phyloP scores from a whole-genome alignment of 2,113 vertebrate genomes.

The Turnix velox region DNA sequence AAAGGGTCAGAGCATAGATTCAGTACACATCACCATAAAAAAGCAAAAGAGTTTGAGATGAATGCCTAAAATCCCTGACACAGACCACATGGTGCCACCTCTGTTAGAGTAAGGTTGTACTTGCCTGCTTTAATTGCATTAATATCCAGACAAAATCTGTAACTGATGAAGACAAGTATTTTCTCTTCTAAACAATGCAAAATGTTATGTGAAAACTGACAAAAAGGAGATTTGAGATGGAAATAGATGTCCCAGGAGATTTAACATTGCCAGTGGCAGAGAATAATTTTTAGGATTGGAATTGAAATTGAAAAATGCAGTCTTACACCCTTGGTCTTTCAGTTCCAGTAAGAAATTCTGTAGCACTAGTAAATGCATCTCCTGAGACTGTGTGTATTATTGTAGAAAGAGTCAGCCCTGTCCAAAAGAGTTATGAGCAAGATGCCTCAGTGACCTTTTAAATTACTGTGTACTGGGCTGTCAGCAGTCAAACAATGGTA shows the following conservation, averaged over 20 bases:
- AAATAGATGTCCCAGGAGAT: background rate
- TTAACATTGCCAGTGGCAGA: background rate
- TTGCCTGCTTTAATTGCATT: background rate
- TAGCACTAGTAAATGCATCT: background rate
- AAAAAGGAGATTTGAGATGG: background rate
- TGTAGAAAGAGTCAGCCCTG: background rate
- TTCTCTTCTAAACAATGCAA: background rate
- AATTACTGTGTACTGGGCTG: background rate
- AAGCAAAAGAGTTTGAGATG: rapidly evolving
- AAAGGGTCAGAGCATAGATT: background rate
- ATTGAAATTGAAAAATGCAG: background rate
- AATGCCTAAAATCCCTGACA: background rate
- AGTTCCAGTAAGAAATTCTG: background rate
- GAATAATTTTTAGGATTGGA: background rate
- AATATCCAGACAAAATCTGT: background rate
- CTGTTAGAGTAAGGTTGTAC: background rate
- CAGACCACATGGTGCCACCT: background rate
- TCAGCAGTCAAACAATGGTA: background rate
- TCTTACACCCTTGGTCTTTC: background rate
- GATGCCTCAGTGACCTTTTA: slow-evolving; percentile 4
- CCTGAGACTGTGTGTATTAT: background rate
- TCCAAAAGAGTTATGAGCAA: background rate
- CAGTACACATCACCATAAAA: background rate
- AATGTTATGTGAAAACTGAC: background rate
- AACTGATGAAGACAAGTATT: background rate